Evolutionary conservation across 1,140 invertebrate species (phyloP), one percentile per base, ranked within the genome.

Genomic region (Calliopsis andreniformis): DNA sequence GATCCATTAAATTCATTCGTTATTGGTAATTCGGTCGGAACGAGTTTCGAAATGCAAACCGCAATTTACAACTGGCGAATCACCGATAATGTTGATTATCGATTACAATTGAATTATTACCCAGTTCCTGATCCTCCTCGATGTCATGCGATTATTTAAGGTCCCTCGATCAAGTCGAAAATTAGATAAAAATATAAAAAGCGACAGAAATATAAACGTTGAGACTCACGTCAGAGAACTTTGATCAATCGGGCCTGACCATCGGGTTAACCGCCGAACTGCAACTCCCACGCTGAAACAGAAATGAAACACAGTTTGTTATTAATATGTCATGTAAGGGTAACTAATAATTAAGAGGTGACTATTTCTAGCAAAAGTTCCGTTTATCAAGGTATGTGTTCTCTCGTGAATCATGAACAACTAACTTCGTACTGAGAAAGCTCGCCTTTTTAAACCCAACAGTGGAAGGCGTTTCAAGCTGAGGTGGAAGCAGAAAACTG

Each of bases 1-100:
- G 23, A 35, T 4, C 71, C 39, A 47, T 67, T 75, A 58, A 56
- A 56, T 56, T n/a, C 42, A 66, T 67, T 67, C 30, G 62, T 45
- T 66, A 8, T 14, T 49, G 28, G 16, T 45, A 28, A 47, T 45
- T 35, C 18, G 28, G 39, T 28, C 59, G 62, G 43, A 75, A 56
- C 51, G 23, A 58, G 58, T 75, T 67, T 75, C 63, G 3, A 28
- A n/a, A 45, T 56, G 45, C 39, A 51, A 67, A 42, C 25, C 35
- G 8, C 23, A 43, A 63, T 63, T 63, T 55, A 32, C 25, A 55
- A 45, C 42, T 16, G 3, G 20, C 30, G 28, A 43, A 53, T 39
- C 53, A 8, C n/a, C 18, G 16, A 56, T 20, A 14, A 42, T 25
- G 10, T 35, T 25, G 14, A 35, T 25, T 25, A 18, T 55, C 49